These are phyloP conservation scores for Vandiemenella viatica DNA, from an alignment of 2,888 invertebrate species.

Conservation along the genomic window DNA sequence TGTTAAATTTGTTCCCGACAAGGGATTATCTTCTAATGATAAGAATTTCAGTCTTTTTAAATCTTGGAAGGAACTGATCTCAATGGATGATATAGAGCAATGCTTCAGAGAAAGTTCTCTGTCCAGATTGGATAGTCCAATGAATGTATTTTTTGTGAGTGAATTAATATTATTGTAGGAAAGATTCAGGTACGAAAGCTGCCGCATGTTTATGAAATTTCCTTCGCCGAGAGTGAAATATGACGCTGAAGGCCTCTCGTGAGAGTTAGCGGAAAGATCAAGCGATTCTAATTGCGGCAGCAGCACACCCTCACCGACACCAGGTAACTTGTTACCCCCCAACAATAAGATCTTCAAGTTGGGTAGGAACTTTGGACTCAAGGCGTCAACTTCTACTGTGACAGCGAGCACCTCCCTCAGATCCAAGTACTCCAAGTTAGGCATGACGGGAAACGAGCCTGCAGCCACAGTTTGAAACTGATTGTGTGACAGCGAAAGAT, in stretches of 20 bases:
- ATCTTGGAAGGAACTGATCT: conserved; percentile 32
- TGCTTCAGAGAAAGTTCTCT: conserved; percentile 28
- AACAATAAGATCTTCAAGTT: conserved; percentile 35
- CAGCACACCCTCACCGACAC: conserved; percentile 35
- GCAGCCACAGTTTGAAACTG: conserved; percentile 38
- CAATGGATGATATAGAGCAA: conserved; percentile 35
- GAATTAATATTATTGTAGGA: conserved; percentile 1
- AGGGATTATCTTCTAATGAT: conserved; percentile 38
- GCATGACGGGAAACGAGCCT: conserved; percentile 39
- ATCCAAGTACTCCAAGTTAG: conserved; percentile 37
- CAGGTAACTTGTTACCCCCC: conserved; percentile 36
- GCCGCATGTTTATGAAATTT: background rate
- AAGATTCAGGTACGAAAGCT: conserved; percentile 1
- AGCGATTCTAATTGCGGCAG: conserved; percentile 25
- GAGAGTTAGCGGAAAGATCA: background rate
- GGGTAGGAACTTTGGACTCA: conserved; percentile 33
- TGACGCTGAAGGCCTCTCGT: background rate
- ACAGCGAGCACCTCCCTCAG: conserved; percentile 34
- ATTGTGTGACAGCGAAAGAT: conserved; percentile 35
- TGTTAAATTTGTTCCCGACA: conserved; percentile 32
- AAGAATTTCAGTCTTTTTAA: conserved; percentile 32
- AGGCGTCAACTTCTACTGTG: conserved; percentile 26
- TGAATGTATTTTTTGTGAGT: background rate
- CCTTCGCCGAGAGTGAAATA: background rate
- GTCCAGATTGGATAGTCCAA: background rate